phyloP scores from a whole-genome alignment of 30 jellyfish, hydroid and myxozoan genomes.

The Aurelia sp. region DNA sequence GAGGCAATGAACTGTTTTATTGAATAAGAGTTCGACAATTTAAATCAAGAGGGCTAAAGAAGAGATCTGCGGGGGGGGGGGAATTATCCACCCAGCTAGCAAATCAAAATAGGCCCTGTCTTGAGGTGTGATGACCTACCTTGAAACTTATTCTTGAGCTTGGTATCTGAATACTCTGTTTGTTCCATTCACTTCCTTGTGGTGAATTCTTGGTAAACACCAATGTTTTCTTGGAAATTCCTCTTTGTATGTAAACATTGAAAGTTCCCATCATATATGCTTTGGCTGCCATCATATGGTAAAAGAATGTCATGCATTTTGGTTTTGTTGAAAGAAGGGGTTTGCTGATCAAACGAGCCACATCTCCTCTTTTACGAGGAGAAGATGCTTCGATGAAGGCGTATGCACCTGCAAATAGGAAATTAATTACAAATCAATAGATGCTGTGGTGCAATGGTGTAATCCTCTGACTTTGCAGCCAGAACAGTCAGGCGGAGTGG shows the following conservation, averaged over 20 bases:
- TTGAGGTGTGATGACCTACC: constrained; percentile 28
- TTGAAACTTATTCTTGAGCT: constrained; percentile 41
- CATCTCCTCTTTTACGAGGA: constrained; percentile 65
- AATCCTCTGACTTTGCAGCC: too few species aligned
- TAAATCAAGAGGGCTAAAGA: too few species aligned
- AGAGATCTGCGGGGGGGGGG: too few species aligned
- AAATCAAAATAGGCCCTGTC: too few species aligned
- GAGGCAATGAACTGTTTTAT: too few species aligned
- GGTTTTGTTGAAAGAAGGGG: constrained; percentile 10
- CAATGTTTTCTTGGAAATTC: neutral
- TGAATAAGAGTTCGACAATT: too few species aligned
- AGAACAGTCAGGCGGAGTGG: too few species aligned
- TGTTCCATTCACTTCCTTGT: constrained; percentile 77
- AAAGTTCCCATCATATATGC: constrained; percentile 67
- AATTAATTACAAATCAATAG: too few species aligned
- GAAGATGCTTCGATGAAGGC: constrained; percentile 87
- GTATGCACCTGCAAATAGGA: constrained; percentile 62
- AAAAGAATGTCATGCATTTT: constrained; percentile 79
- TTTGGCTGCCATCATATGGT: constrained; percentile 75
- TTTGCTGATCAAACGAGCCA: constrained; percentile 78
- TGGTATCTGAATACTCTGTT: constrained; percentile 8
- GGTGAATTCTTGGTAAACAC: constrained; percentile 47
- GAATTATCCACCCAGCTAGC: too few species aligned
- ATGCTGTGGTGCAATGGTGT: too few species aligned
- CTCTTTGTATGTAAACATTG: constrained; percentile 59